Evolutionary conservation across 2,113 vertebrate species (phyloP), one percentile per base, ranked within the genome.

Genomic region (Coregonus clupeaformis): DNA sequence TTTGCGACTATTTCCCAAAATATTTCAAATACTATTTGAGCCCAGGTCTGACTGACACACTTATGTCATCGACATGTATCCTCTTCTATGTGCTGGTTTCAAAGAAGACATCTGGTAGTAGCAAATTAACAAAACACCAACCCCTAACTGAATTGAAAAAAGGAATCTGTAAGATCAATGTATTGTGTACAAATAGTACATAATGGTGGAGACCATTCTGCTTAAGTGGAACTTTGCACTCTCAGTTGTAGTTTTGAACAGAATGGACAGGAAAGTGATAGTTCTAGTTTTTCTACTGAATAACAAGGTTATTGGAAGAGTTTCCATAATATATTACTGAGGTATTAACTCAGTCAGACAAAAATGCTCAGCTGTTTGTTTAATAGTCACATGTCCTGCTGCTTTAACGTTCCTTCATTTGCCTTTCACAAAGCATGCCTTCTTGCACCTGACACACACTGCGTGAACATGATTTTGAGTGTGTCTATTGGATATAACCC

Each of bases 361-460:
- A 75, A 80, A 71, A 75, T 77, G 76, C 47, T 42, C 7, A 66
- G 77, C 62, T 62, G 72, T 76, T 79, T 80, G 73, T 68, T 79
- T 73, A 78, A 65, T n/a, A 11, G 14, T 82, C 85, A 77, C 77
- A 32, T 79, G 82, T 45, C 60, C 49, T 14, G 0, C 67, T 63
- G 49, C 14, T 52, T 52, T 62, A 16, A 60, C 82, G 83, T 89
- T 89, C 85, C 73, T 84, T 55, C 11, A 13, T 73, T 67, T 24
- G 27, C 22, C 66, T 74, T 6, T 9, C 59, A 7, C 75, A 5
- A 25, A 68, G 49, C 49, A 77, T 67, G 20, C 62, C 60, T 18
- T 0, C 18, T 47, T 49, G 70, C 45, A 67, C n/a, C n/a, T 36
- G 25, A 14, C 32, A 32, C 25, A 30, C 30, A 67, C 18, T 18